Percentiles rank a stretch among this genome's conserved stretches.
Evolutionary conservation across 2,797 vertebrate species (phyloP).

Genomic region (Arctocebus calabarensis): DNA sequence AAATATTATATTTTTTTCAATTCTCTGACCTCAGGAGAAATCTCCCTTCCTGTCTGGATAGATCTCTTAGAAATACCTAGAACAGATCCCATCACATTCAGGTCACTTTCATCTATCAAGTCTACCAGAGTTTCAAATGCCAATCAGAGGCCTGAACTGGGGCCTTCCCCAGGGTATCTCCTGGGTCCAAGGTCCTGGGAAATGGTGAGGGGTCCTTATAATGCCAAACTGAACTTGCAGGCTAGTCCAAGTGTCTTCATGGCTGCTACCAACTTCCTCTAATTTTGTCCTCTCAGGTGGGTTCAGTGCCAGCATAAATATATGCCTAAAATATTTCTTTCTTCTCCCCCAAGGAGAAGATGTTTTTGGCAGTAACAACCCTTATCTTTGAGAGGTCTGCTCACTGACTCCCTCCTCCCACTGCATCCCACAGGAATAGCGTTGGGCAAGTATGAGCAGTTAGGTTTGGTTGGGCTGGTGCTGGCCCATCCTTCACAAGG

Average conservation of each 20-base stretch:
- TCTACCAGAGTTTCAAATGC: slow-evolving; percentile 33
- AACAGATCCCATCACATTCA: slow-evolving; percentile 55
- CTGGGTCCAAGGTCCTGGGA: neutral
- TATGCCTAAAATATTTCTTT: neutral
- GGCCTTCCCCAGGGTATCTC: neutral
- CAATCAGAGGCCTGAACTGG: neutral
- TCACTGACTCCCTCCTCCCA: neutral
- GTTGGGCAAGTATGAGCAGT: neutral
- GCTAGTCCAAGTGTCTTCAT: neutral
- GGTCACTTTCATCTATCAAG: slow-evolving; percentile 54
- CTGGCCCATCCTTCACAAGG: neutral
- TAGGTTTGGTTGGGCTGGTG: neutral
- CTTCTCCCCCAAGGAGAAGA: neutral
- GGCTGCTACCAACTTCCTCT: neutral
- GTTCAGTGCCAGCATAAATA: neutral
- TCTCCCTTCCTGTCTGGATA: slow-evolving; percentile 29
- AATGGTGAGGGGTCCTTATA: neutral
- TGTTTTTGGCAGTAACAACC: neutral
- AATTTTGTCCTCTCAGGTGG: neutral
- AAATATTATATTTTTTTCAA: slow-evolving; percentile 43
- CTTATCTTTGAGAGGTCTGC: neutral
- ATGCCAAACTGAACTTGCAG: neutral
- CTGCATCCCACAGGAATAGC: neutral
- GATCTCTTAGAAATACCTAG: slow-evolving; percentile 59
- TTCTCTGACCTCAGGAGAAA: slow-evolving; percentile 55